Evolutionary conservation across 1,140 invertebrate genomes (phyloP).

Genomic region (Cotesia chilonis): DNA sequence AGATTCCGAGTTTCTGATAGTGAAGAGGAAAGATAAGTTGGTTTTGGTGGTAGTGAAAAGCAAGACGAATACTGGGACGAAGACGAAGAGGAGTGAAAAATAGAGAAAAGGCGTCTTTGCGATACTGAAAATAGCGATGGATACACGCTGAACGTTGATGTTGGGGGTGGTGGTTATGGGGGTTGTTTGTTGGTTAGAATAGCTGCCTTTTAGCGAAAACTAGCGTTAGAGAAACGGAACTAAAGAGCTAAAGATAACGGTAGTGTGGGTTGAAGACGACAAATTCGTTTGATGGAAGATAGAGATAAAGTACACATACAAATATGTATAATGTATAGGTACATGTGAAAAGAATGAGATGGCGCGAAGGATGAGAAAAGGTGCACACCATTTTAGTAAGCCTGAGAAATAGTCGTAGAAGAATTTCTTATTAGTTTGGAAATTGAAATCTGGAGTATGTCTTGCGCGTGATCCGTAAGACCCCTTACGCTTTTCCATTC

Average conservation of each 20-base stretch:
- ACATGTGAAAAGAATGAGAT: no score
- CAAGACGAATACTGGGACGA: slow-evolving; percentile 26
- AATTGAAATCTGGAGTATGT: slow-evolving; percentile 52
- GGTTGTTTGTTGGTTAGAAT: background rate
- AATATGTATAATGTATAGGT: no score
- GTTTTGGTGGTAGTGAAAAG: slow-evolving; percentile 26
- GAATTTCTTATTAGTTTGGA: slow-evolving; percentile 59
- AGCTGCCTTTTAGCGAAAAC: slow-evolving; percentile 15
- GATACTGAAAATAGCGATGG: slow-evolving; percentile 36
- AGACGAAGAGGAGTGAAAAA: slow-evolving; percentile 18
- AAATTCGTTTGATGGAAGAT: slow-evolving; percentile 40
- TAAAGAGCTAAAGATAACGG: slow-evolving; percentile 20
- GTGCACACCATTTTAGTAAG: background rate
- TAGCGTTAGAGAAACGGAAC: slow-evolving; percentile 28
- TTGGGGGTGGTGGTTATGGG: slow-evolving; percentile 29
- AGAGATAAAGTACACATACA: slow-evolving; percentile 1
- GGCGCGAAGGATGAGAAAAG: no score
- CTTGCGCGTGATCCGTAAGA: slow-evolving; percentile 25
- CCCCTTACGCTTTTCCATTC: background rate
- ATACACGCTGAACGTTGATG: background rate
- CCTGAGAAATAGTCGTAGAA: slow-evolving; percentile 53
- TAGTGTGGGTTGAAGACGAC: slow-evolving; percentile 34
- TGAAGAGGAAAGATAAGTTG: slow-evolving; percentile 45
- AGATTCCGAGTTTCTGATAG: slow-evolving; percentile 43
- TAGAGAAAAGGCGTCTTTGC: slow-evolving; percentile 19